A percentile compares a stretch with the other conserved stretches of the same genome.
Evolutionary conservation across 2,797 vertebrate genomes (phyloP).

Genomic region (Rhinella marina): DNA sequence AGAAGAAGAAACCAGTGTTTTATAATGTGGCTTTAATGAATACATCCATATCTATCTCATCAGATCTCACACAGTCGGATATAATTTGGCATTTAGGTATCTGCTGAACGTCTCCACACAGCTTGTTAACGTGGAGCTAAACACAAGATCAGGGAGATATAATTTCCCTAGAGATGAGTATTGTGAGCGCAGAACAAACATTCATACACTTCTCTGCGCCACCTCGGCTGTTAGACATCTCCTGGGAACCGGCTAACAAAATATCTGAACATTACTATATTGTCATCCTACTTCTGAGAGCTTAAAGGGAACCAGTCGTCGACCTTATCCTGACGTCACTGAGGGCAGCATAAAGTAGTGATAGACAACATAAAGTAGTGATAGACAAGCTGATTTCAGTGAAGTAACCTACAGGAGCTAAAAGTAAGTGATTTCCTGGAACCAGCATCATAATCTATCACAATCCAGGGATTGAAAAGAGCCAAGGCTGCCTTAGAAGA

Average conservation of each 20-base stretch:
- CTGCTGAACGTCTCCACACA: conserved; percentile 12
- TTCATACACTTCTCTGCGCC: neutral
- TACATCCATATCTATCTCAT: neutral
- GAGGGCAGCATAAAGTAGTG: too few relatives aligned
- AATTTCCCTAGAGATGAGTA: conserved; percentile 27
- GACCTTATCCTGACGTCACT: too few relatives aligned
- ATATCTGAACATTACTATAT: neutral
- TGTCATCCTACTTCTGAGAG: neutral
- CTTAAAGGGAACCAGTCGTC: neutral
- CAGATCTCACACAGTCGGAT: conserved; percentile 14
- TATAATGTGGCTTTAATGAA: neutral
- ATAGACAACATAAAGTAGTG: too few relatives aligned
- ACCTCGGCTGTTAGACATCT: conserved; percentile 22
- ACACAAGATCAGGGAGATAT: conserved; percentile 35
- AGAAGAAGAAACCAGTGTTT: too few relatives aligned
- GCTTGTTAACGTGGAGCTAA: conserved; percentile 17
- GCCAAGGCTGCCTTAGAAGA: too few relatives aligned
- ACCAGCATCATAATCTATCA: too few relatives aligned
- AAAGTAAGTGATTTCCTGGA: too few relatives aligned
- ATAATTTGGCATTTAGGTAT: conserved; percentile 14
- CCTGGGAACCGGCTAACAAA: conserved; percentile 20
- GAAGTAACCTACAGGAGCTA: too few relatives aligned
- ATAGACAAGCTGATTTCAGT: too few relatives aligned
- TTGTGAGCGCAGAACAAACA: conserved; percentile 31
- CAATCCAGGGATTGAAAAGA: too few relatives aligned